Percentiles rank a stretch among this genome's conserved stretches.
Conservation (phyloP, 2,113 vertebrate genomes). For the Cervus canadensis region DNA sequence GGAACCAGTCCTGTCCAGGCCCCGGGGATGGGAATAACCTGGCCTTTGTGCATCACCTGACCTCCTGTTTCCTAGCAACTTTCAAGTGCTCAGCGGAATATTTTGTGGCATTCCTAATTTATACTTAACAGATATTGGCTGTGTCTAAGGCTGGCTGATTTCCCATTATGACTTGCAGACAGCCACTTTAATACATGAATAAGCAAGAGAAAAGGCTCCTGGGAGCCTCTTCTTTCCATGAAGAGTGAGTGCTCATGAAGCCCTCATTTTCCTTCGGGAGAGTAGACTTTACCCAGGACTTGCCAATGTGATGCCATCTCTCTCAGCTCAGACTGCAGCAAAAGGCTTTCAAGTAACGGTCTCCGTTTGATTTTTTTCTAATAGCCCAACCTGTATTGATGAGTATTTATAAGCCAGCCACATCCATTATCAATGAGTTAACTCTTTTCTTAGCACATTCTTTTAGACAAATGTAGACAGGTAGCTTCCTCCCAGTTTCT, state of each 20-base stretch:
- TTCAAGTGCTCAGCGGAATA: constrained; percentile 53
- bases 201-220: constrained; percentile 30
- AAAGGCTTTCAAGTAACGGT: background rate
- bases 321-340: rapidly evolving
- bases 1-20: constrained; percentile 53
- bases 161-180: constrained; percentile 45
- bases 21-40: constrained; percentile 73
- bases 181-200: constrained; percentile 47
- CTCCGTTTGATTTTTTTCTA: background rate
- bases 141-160: constrained; percentile 65
- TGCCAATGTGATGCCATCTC: background rate
- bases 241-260: background rate
- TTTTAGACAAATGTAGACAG: background rate
- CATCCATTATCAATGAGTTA: background rate
- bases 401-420: background rate
- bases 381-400: background rate
- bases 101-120: constrained; percentile 70
- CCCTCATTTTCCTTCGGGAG: background rate
- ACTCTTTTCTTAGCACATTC: background rate
- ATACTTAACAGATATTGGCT: constrained; percentile 70
- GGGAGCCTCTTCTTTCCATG: background rate
- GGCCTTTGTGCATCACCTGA: constrained; percentile 74
- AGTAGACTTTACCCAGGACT: background rate
- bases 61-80: constrained; percentile 85
- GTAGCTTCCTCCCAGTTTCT: background rate